Evolutionary conservation across 1,140 invertebrate genomes (phyloP).

Genomic region (Drosophila lacteicornis): DNA sequence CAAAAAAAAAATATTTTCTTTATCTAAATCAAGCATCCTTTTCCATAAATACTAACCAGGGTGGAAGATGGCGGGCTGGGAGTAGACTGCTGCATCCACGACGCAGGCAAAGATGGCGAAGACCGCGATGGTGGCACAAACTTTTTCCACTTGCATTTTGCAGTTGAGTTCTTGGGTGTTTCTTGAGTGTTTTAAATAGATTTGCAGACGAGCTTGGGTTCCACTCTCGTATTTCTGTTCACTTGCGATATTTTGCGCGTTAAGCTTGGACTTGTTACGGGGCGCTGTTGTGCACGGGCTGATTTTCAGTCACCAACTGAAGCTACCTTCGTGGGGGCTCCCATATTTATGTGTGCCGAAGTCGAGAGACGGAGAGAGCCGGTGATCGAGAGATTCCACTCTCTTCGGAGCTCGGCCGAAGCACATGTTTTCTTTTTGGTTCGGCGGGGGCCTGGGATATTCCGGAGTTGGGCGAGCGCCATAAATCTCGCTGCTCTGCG

Average conservation of each 20-base stretch:
- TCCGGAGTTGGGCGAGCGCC: conserved; percentile 58
- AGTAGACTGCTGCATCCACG: conserved; percentile 72
- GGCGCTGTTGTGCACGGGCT: conserved; percentile 49
- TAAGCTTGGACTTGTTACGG: conserved; percentile 7
- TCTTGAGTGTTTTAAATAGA: conserved; percentile 5
- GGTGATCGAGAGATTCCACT: conserved; percentile 9
- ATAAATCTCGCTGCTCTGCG: conserved; percentile 57
- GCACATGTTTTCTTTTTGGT: conserved; percentile 74
- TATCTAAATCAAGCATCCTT: background rate
- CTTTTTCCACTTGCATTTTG: conserved; percentile 75
- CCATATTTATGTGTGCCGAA: conserved; percentile 63
- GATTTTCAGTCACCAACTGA: conserved; percentile 69
- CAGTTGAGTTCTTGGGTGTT: conserved; percentile 19
- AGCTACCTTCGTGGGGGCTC: conserved; percentile 44
- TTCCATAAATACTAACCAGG: conserved; percentile 71
- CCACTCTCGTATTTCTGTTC: conserved; percentile 32
- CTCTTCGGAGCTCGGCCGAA: conserved; percentile 25
- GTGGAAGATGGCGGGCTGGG: conserved; percentile 70
- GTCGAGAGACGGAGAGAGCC: conserved; percentile 17
- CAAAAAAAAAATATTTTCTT: background rate
- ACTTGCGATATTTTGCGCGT: conserved; percentile 38
- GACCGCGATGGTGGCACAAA: conserved; percentile 60
- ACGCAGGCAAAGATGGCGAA: conserved; percentile 59
- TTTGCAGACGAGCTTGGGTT: conserved; percentile 18
- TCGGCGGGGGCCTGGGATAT: conserved; percentile 61